These are phyloP conservation scores for Aproaerema taeniolella DNA, from an alignment of 2,888 invertebrate genomes.

Conservation along the genomic window DNA sequence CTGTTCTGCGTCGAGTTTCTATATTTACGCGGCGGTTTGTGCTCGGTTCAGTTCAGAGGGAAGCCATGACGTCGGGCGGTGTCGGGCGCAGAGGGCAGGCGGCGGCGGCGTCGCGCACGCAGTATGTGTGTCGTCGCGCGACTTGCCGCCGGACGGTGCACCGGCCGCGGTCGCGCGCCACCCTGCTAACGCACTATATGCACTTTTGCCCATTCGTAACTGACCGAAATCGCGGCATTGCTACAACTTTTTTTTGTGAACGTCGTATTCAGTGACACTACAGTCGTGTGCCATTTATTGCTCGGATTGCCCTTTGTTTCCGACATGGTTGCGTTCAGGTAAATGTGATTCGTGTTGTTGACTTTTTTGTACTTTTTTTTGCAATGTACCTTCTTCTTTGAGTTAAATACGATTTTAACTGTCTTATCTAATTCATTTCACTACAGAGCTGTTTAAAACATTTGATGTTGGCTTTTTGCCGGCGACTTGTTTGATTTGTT, in stretches of 20 bases:
- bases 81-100: conserved; percentile 23
- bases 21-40: conserved; percentile 68
- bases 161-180: conserved; percentile 1
- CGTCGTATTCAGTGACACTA: conserved; percentile 40
- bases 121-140: conserved; percentile 9
- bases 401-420: too few relatives aligned
- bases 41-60: conserved; percentile 51
- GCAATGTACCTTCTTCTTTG: too few relatives aligned
- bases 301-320: conserved; percentile 31
- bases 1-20: conserved; percentile 63
- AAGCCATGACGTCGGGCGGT: conserved; percentile 56
- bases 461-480: too few relatives aligned
- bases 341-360: conserved; percentile 17
- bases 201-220: conserved; percentile 33
- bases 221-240: conserved; percentile 32
- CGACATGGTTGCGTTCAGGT: conserved; percentile 52
- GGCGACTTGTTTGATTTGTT: too few relatives aligned
- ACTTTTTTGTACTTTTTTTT: conserved; percentile 1
- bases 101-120: conserved; percentile 21
- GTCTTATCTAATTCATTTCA: too few relatives aligned
- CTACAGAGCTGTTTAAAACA: too few relatives aligned
- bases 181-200: conserved; percentile 28
- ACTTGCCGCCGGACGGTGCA: conserved; percentile 2
- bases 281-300: conserved; percentile 32
- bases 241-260: conserved; percentile 39